Percentiles rank a stretch among this genome's conserved stretches.
Evolutionary conservation across 2,888 invertebrate genomes (phyloP).

Genomic region (Thymelicus acteon): DNA sequence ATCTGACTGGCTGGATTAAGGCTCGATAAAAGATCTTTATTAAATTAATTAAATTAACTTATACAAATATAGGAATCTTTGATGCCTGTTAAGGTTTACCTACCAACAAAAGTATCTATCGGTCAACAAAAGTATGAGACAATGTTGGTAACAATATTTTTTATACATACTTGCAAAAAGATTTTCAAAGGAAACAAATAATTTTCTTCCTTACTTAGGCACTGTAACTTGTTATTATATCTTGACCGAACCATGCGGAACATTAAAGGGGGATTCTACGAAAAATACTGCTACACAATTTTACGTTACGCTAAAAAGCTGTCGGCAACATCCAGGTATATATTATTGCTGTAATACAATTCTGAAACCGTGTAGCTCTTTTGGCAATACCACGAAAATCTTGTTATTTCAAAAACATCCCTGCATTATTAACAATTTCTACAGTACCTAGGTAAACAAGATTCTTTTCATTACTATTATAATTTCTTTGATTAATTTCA

Average conservation of each 20-base stretch:
- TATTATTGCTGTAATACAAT: not conserved
- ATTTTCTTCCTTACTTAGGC: not conserved
- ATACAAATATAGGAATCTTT: no score
- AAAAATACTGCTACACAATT: not conserved
- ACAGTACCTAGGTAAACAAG: constrained; percentile 16
- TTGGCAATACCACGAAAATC: not conserved
- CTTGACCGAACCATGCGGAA: not conserved
- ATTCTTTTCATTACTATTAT: constrained; percentile 26
- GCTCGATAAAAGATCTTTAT: no score
- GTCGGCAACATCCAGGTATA: not conserved
- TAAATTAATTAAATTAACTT: no score
- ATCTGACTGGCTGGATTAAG: no score
- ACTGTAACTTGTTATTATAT: not conserved
- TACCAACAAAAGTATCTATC: no score
- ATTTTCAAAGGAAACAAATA: not conserved
- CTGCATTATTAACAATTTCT: constrained; percentile 1
- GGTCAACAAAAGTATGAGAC: not conserved
- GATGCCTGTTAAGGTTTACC: no score
- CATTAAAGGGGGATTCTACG: not conserved
- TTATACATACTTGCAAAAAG: not conserved
- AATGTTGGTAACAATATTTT: not conserved
- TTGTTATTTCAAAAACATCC: constrained; percentile 1
- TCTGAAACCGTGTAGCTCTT: not conserved
- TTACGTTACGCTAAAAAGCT: not conserved
- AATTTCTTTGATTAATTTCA: constrained; percentile 31